Conservation (phyloP, 2,797 vertebrate genomes). For the Coranthus polyacanthus region DNA sequence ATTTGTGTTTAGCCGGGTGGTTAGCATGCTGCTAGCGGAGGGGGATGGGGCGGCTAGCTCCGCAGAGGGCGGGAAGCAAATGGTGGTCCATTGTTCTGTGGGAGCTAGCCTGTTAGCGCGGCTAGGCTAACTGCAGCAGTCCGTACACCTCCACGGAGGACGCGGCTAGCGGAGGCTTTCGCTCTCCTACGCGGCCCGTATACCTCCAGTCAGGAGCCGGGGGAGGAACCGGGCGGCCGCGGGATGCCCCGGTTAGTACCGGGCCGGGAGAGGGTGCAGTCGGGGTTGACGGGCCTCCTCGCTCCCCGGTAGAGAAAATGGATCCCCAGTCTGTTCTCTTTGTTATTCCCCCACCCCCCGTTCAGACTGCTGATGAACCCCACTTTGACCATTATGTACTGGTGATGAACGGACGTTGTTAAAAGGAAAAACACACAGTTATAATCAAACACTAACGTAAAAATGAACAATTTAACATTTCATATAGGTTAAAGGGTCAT, state of each 20-base stretch:
- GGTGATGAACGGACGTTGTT: no score
- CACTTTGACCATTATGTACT: no score
- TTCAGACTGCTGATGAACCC: neutral
- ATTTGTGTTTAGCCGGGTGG: neutral
- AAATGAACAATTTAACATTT: no score
- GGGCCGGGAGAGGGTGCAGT: neutral
- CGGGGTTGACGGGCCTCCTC: constrained; percentile 23
- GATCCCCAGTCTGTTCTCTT: constrained; percentile 63
- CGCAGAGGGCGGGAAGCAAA: constrained; percentile 85
- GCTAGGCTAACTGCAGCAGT: constrained; percentile 67
- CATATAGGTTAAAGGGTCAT: no score
- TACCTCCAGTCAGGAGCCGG: neutral
- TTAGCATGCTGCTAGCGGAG: constrained; percentile 51
- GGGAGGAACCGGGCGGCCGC: neutral
- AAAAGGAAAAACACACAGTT: no score
- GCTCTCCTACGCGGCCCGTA: neutral
- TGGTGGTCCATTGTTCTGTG: constrained; percentile 84
- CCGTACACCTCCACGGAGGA: neutral
- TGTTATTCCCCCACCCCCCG: constrained; percentile 44
- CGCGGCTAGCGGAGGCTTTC: constrained; percentile 8
- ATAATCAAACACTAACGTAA: no score
- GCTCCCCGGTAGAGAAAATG: constrained; percentile 57
- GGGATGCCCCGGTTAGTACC: neutral
- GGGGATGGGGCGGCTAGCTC: constrained; percentile 68
- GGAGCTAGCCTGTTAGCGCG: constrained; percentile 52